Evolutionary conservation across 1,140 invertebrate genomes (phyloP).

Genomic region (Antheraea mylitta): DNA sequence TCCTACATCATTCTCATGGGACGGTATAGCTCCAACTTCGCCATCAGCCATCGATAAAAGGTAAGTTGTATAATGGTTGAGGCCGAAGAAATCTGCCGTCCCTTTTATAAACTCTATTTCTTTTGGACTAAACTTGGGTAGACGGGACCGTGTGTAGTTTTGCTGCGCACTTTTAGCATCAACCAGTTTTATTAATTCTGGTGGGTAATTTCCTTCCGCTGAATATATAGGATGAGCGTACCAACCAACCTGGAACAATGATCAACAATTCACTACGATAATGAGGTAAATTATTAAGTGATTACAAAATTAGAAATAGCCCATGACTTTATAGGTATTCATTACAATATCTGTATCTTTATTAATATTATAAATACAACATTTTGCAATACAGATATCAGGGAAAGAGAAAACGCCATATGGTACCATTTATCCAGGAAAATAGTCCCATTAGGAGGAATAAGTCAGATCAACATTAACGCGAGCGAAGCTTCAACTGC

Average conservation of each 20-base stretch:
- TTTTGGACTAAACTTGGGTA: constrained; percentile 82
- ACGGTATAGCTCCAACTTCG: constrained; percentile 64
- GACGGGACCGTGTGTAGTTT: constrained; percentile 81
- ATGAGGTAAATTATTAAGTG: too few species aligned
- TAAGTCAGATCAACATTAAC: too few species aligned
- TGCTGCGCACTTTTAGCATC: constrained; percentile 80
- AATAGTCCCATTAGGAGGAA: too few species aligned
- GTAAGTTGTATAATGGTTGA: constrained; percentile 82
- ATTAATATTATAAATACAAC: too few species aligned
- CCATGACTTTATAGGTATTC: too few species aligned
- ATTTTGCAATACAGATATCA: too few species aligned
- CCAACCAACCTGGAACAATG: constrained; percentile 79
- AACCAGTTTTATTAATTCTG: constrained; percentile 81
- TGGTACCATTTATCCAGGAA: too few species aligned
- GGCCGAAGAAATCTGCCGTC: constrained; percentile 80
- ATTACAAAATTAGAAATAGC: too few species aligned
- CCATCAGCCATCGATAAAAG: constrained; percentile 63
- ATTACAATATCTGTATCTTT: too few species aligned
- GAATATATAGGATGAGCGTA: constrained; percentile 84
- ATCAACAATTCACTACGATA: neutral
- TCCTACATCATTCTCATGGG: constrained; percentile 73
- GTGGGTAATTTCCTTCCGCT: constrained; percentile 83
- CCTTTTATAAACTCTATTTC: constrained; percentile 80
- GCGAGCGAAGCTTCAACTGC: too few species aligned
- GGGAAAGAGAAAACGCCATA: too few species aligned